Evolutionary conservation across 2,888 invertebrate species (phyloP), one percentile per base, ranked within the genome.

Genomic region (Linnaemya vulpina): DNA sequence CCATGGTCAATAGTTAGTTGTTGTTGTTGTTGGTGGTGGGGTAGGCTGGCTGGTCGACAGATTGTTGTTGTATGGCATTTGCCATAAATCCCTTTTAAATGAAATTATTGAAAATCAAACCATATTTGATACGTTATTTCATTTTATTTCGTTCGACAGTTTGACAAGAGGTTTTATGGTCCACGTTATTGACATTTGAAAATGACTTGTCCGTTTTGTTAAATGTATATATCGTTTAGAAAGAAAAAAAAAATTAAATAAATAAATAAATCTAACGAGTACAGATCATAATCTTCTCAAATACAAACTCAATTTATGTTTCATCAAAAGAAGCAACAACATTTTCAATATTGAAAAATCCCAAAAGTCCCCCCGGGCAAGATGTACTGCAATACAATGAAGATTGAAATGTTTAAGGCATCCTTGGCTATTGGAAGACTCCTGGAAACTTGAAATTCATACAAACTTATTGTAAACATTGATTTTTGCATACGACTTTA

Each of bases 81-180:
- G 40, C 17, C 60, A 67, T 83, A 73, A 77, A 77, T 73, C 60
- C 67, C 60, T 43, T 70, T 77, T 67, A 73, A 83, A 65, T 62
- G 63, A 79, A 75, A 75, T 76, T 65, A 84, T 76, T 79, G 75
- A 65, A 75, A 79, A 84, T 79, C 63, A 71, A 67, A 71, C 25
- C 30, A 22, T 78, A 70, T 79, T 79, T 71, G 51, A 75, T 62
- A 65, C 63, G 65, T 79, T 67, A 71, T 46, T 73, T 71, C 77
- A 62, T 81, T 30, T 30, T 55, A 58, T 67, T n/a, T n/a, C n/a
- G n/a, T n/a, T 25, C 35, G 62, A 68, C 77, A 74, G 73, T 80
- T 76, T 78, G 81, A 78, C 84, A 81, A 67, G 78, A 74, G 77
- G 49, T 58, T 65, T 81, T 51, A 85, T 75, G 74, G 74, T 58